A percentile compares a stretch with the other conserved stretches of the same genome.
Evolutionary conservation across 2,888 invertebrate genomes (phyloP).

Genomic region (Archips xylosteana): DNA sequence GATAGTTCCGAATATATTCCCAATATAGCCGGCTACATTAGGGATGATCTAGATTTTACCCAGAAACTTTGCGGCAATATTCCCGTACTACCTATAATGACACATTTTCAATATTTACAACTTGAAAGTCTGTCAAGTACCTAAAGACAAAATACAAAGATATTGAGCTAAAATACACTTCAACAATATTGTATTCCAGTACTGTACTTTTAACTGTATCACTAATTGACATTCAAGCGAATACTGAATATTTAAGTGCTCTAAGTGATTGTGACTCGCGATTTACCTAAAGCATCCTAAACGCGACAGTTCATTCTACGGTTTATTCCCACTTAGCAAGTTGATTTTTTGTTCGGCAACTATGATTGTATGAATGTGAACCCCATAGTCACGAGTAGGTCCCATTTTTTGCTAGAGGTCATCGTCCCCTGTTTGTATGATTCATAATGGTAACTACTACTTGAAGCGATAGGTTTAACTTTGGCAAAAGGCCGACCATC

Average conservation of each 20-base stretch:
- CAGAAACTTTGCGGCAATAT: too few relatives aligned
- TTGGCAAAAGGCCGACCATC: background rate
- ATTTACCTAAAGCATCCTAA: slow-evolving; percentile 15
- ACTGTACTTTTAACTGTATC: slow-evolving; percentile 32
- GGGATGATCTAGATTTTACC: too few relatives aligned
- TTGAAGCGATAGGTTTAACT: slow-evolving; percentile 9
- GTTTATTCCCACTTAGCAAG: slow-evolving; percentile 31
- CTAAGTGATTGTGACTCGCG: slow-evolving; percentile 27
- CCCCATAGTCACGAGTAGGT: slow-evolving; percentile 37
- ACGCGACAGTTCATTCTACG: slow-evolving; percentile 16
- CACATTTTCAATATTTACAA: too few relatives aligned
- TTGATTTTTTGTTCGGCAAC: slow-evolving; percentile 11
- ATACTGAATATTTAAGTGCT: slow-evolving; percentile 26
- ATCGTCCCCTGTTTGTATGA: slow-evolving; percentile 31
- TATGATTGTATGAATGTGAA: slow-evolving; percentile 19
- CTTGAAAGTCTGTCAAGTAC: too few relatives aligned
- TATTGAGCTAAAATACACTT: background rate
- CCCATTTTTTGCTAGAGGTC: slow-evolving; percentile 39
- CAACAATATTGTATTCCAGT: too few relatives aligned
- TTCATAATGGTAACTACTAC: slow-evolving; percentile 32
- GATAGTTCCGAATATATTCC: too few relatives aligned
- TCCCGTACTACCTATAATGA: too few relatives aligned
- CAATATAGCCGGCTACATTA: too few relatives aligned
- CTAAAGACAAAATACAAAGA: too few relatives aligned
- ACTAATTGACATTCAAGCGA: slow-evolving; percentile 30